Base-by-base conservation (phyloP, 2,797 vertebrate species). In the Chelmon rostratus region DNA sequence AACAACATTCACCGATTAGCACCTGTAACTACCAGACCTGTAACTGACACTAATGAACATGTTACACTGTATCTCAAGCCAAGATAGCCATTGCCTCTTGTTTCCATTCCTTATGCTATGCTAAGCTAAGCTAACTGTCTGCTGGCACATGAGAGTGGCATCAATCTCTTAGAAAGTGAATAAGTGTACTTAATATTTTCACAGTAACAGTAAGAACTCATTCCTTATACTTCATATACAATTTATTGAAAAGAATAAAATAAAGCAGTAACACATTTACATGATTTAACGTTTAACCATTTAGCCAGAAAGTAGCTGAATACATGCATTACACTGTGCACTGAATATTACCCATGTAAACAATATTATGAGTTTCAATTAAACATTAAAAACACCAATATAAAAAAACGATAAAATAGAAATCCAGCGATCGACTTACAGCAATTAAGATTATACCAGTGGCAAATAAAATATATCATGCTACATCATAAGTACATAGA, bases 171-270 rank as follows among this genome's bases (percentile, higher is more conserved):
- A n/a, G 28, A 44, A 25, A n/a, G 11, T 12, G n/a, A 57, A 47
- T 16, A 10, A 38, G 25, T 2, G 1, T 15, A 19, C 23, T 61
- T 28, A n/a, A n/a, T n/a, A n/a, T 0, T 47, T 47, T n/a, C 31
- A 73, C 19, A 71, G 13, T 28, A 38, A 25, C 6, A 47, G 0
- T 18, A 40, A 28, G 12, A 25, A 63, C 15, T 3, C 1, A n/a
- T 18, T 65, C 7, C 61, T 46, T 57, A 50, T 12, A 42, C 3
- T 16, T 25, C 31, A 54, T 40, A 12, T 11, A 40, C 2, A 72
- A 40, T 84, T 73, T 76, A 82, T 62, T 78, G n/a, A 77, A 35
- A 12, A 82, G 1, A 74, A 69, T 57, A 66, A 50, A 49, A 66
- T 38, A 69, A 25, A 72, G 9, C 72, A 6, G 15, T 10, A 71